Base-by-base conservation (phyloP, 1,140 invertebrate species). In the Drosophila triauraria region DNA sequence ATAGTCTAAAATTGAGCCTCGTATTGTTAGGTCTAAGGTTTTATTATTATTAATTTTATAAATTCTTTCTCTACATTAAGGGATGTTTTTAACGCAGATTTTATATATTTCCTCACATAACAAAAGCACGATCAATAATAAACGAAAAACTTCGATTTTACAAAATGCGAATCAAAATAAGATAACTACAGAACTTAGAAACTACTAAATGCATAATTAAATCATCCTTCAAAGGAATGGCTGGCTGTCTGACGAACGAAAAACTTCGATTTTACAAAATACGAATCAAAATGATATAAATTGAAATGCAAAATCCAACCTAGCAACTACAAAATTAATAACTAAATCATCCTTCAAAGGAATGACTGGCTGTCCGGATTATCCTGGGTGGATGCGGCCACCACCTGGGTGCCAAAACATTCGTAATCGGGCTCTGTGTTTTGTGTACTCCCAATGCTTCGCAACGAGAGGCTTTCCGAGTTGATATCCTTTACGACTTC, bases 21-120 rank as follows among this genome's bases (percentile, higher is more conserved):
- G 32, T 69, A 70, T 43, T 70, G 30, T 48, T 58, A 43, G 32
- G 4, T 35, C 6, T 50, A 74, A 48, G 48, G 13, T 75, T 75
- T 75, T 72, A 72, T 70, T 58, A 72, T 17, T 48, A 30, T 40
- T 40, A 4, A 47, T 47, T 47, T 71, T 43, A 71, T 74, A 35
- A 65, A 40, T 60, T 35, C 9, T 35, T 72, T 72, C 43, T 78
- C 42, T 47, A 38, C 3, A 27, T 7, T 43, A 44, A 62, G 59
- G 15, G 10, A 50, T 23, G 57, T 78, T 84, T 84, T 81, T 80
- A 81, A 82, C 48, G 20, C 60, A 51, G 40, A 80, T 84, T 84
- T 80, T 84, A 84, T 72, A 76, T 47, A 56, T 56, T 56, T 56
- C 53, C 8, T 68, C 59, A 54, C 30, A 53, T 43, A 53, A 44